Percentiles rank a stretch among this genome's conserved stretches.
Conservation (phyloP, 2,797 vertebrate species). For the Halcyon leucocephala region DNA sequence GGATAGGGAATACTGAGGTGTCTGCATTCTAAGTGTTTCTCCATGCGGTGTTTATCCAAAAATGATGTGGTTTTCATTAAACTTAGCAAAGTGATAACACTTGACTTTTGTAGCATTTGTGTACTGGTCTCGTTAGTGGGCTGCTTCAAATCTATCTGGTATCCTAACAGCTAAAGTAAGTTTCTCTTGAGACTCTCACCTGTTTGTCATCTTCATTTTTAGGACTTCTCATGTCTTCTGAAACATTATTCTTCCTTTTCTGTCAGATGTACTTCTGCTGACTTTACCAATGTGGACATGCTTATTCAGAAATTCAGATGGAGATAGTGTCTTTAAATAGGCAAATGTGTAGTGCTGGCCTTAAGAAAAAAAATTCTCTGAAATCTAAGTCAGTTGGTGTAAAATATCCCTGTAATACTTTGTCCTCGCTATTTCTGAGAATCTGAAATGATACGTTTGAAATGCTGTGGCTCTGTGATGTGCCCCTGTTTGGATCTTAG, state of each 20-base stretch:
- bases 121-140: background rate
- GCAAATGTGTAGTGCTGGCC: background rate
- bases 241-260: background rate
- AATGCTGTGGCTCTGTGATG: accelerated
- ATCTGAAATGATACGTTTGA: background rate
- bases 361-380: background rate
- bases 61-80: background rate
- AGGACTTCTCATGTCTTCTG: background rate
- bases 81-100: background rate
- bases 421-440: background rate
- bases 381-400: background rate
- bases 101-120: background rate
- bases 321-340: background rate
- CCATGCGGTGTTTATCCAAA: background rate
- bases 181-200: background rate
- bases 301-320: background rate
- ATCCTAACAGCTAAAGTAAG: background rate
- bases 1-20: too few species aligned
- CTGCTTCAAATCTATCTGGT: background rate
- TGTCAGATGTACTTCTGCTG: background rate
- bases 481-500: background rate
- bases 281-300: background rate
- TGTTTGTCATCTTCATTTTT: background rate
- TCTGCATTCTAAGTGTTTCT: background rate
- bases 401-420: background rate